A percentile compares a stretch with the other conserved stretches of the same genome.
These are phyloP conservation scores for Glossophaga mutica DNA, from an alignment of 2,797 vertebrate genomes.

Conservation along the genomic window DNA sequence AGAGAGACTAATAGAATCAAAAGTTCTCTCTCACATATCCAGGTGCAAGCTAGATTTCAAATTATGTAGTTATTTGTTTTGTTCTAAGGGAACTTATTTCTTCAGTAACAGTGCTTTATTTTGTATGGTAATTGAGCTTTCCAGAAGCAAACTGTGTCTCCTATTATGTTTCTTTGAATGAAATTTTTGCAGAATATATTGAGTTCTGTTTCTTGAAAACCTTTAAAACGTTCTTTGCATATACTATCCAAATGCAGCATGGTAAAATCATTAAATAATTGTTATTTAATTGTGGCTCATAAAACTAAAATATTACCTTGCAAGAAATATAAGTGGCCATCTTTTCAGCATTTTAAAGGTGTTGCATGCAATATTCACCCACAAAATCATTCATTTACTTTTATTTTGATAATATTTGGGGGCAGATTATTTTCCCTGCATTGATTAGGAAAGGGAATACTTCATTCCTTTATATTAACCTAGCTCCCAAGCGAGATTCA, in stretches of 20 bases:
- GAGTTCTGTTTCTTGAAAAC: slow-evolving; percentile 41
- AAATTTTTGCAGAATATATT: slow-evolving; percentile 36
- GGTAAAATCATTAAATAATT: background rate
- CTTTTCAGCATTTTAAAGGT: background rate
- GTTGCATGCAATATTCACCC: background rate
- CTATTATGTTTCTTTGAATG: slow-evolving; percentile 43
- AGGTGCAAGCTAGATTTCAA: slow-evolving; percentile 57
- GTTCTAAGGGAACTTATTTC: slow-evolving; percentile 10
- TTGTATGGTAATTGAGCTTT: slow-evolving; percentile 34
- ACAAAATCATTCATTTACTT: background rate
- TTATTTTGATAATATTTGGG: background rate
- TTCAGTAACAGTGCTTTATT: slow-evolving; percentile 13
- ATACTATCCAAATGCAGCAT: background rate
- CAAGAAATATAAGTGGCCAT: background rate
- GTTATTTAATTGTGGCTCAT: background rate
- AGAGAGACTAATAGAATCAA: slow-evolving; percentile 27
- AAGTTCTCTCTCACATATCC: slow-evolving; percentile 16
- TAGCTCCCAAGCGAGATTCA: background rate
- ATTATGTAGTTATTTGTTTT: slow-evolving; percentile 42
- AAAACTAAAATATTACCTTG: background rate
- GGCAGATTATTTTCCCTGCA: background rate
- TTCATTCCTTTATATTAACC: background rate
- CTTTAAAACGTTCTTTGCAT: background rate
- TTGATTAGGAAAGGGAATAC: background rate
- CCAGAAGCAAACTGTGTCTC: slow-evolving; percentile 22